These are phyloP conservation scores for Lacanobia wlatinum DNA, from an alignment of 2,888 invertebrate species.

Conservation along the genomic window DNA sequence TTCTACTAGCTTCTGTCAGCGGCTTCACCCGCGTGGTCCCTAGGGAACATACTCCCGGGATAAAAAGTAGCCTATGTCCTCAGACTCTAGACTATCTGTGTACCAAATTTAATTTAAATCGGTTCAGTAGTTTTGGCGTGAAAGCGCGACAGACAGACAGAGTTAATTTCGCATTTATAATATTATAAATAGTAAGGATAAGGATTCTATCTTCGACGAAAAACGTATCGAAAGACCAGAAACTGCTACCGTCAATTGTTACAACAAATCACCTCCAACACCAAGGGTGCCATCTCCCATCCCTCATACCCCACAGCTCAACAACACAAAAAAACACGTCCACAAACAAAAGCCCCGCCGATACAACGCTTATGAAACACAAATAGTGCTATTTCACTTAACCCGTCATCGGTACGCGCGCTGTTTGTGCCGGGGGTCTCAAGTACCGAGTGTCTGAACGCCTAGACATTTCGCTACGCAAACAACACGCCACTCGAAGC, in stretches of 20 bases:
- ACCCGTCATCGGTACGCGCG: constrained; percentile 53
- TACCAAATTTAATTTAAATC: no score
- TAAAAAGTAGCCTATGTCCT: no score
- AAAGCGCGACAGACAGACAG: no score
- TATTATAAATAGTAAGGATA: no score
- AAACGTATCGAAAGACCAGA: neutral
- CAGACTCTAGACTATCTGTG: no score
- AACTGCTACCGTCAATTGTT: constrained; percentile 11
- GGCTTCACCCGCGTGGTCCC: no score
- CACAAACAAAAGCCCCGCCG: constrained; percentile 41
- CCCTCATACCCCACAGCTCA: neutral
- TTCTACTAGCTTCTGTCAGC: no score
- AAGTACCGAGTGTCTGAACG: constrained; percentile 60
- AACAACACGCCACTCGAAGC: constrained; percentile 61
- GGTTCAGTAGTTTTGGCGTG: no score
- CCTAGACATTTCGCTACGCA: constrained; percentile 64
- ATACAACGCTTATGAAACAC: constrained; percentile 48
- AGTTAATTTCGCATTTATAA: no score
- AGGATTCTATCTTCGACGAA: no score
- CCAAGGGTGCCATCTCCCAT: constrained; percentile 1
- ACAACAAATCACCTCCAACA: constrained; percentile 7
- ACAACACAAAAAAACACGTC: constrained; percentile 35
- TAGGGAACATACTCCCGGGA: no score
- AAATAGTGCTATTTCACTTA: constrained; percentile 65
- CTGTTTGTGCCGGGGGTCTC: constrained; percentile 59